phyloP scores from a whole-genome alignment of 2,888 invertebrate species.

The Catocala fraxini region DNA sequence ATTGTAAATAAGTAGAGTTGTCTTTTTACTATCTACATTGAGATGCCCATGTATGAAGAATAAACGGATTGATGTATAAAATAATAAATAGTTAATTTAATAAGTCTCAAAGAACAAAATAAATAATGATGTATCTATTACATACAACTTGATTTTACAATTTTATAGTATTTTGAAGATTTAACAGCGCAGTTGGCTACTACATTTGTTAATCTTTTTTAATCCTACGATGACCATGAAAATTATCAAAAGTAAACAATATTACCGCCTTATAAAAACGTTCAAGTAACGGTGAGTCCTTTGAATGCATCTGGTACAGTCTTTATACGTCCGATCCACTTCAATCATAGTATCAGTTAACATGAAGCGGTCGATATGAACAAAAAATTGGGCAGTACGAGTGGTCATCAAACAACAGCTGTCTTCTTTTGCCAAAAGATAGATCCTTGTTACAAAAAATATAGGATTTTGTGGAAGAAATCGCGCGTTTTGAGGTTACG shows the following conservation, averaged over 20 bases:
- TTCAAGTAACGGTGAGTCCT: constrained; percentile 38
- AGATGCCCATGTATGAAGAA: too few relatives aligned
- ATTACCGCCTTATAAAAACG: constrained; percentile 24
- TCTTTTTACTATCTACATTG: too few relatives aligned
- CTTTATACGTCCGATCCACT: constrained; percentile 58
- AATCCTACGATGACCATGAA: constrained; percentile 28
- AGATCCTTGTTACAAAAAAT: constrained; percentile 51
- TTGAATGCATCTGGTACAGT: constrained; percentile 54
- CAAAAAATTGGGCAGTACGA: constrained; percentile 73
- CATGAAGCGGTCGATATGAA: constrained; percentile 52
- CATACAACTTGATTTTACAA: too few relatives aligned
- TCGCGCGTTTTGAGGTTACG: constrained; percentile 67
- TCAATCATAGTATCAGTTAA: constrained; percentile 77
- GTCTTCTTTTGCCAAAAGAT: constrained; percentile 63
- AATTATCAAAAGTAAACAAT: constrained; percentile 20
- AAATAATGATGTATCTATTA: too few relatives aligned
- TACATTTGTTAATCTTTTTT: not conserved
- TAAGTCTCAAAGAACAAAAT: too few relatives aligned
- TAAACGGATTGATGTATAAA: too few relatives aligned
- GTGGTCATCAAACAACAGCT: constrained; percentile 85
- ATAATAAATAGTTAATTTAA: too few relatives aligned
- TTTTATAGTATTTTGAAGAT: too few relatives aligned
- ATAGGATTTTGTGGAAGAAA: constrained; percentile 48
- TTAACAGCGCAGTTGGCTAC: not conserved
- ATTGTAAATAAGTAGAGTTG: not conserved